A percentile compares a stretch with the other conserved stretches of the same genome.
These are phyloP conservation scores for Montifringilla adamsi DNA, from an alignment of 2,113 vertebrate genomes.

Conservation along the genomic window DNA sequence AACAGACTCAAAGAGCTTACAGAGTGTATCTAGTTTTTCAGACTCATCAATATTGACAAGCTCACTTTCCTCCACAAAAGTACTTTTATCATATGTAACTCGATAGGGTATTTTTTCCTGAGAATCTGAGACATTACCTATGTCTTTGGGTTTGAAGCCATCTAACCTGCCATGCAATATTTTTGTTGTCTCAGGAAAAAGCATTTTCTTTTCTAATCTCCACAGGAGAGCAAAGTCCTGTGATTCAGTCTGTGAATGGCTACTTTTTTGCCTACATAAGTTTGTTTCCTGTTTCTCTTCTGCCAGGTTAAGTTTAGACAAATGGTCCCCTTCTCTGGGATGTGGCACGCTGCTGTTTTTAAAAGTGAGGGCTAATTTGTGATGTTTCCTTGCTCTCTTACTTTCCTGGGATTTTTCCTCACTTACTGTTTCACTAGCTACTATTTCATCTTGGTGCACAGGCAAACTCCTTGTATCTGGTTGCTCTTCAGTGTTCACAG, in stretches of 20 bases:
- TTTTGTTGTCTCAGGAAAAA: constrained; percentile 55
- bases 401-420: constrained; percentile 67
- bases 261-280: background rate
- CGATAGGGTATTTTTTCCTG: constrained; percentile 82
- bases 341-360: constrained; percentile 64
- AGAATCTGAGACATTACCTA: constrained; percentile 33
- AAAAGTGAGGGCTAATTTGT: constrained; percentile 84
- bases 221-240: constrained; percentile 89
- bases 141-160: constrained; percentile 77
- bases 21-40: constrained; percentile 84
- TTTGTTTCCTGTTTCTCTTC: background rate
- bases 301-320: background rate
- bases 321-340: constrained; percentile 1
- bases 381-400: constrained; percentile 74
- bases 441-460: background rate
- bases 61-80: constrained; percentile 88
- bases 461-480: background rate
- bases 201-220: constrained; percentile 80
- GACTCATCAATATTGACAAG: constrained; percentile 72
- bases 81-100: constrained; percentile 87
- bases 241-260: constrained; percentile 84
- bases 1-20: constrained; percentile 86
- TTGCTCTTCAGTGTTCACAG: constrained; percentile 7
- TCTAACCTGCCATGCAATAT: constrained; percentile 76
- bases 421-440: background rate